Evolutionary conservation across 2,797 vertebrate genomes (phyloP), one percentile per base, ranked within the genome.

Genomic region (Echiichthys vipera): DNA sequence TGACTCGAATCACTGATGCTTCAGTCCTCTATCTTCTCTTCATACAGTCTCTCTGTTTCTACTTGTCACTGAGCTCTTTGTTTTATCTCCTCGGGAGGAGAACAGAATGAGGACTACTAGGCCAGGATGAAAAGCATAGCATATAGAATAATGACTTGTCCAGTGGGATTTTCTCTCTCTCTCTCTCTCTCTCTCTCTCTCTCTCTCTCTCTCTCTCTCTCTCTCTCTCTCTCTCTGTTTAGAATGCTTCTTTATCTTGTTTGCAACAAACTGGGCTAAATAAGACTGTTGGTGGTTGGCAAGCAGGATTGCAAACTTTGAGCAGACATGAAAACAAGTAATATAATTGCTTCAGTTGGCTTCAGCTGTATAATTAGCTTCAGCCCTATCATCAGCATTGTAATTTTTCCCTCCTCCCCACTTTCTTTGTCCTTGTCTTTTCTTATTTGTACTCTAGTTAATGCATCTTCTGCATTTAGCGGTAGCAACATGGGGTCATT

Each of bases 11-110:
- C 70, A 58, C 76, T 78, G 76, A 78, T 74, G 69, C 78, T 78
- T 66, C 63, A 62, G 46, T 32, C 47, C 80, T 53, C 57, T 43
- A 64, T 58, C 61, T n/a, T 47, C 67, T 77, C 51, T 81, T n/a
- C 25, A 80, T 80, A 71, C 67, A 76, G 77, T 87, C 67, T 64
- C 78, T 75, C 71, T 74, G 70, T 77, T 5, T 84, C 45, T 11
- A 8, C 74, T 86, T 77, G 83, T 91, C 88, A 88, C 83, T 79
- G 81, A 83, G 78, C 77, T 77, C 75, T 84, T 88, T 89, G 86
- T 90, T 88, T 82, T 59, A 64, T 71, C 58, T 72, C 55, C 72
- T 83, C 22, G 2, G 59, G 69, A 77, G 55, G 49, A 72, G 68
- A 57, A 50, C 47, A 59, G 62, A 74, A 79, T 80, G 78, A 87